Conservation (phyloP, 35 echinoderm and acorn worm species). For the Heliocidaris tuberculata region DNA sequence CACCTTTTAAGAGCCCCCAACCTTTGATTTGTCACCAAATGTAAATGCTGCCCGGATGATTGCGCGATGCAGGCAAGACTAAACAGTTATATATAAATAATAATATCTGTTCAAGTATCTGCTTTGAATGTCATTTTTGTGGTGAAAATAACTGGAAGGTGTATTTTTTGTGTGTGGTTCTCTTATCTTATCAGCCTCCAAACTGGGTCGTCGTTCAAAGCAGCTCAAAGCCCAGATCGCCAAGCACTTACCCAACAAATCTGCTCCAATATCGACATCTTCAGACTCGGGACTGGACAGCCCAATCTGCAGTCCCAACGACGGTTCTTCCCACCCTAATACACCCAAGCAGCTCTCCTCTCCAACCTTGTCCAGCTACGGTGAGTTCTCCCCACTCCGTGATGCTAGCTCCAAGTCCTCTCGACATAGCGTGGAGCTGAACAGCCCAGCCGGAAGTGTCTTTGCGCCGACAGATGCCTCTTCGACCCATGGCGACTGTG, state of each 20-base stretch:
- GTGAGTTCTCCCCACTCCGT: not conserved
- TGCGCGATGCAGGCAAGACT: too few species aligned
- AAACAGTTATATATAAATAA: too few species aligned
- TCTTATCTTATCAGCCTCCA: conserved; percentile 30
- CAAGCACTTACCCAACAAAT: not conserved
- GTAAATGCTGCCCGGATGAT: too few species aligned
- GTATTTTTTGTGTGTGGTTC: not conserved
- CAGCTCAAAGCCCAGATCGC: conserved; percentile 49
- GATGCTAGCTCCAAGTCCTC: not conserved
- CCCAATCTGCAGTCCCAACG: conserved; percentile 42
- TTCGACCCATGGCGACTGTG: not conserved
- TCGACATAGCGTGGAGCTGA: not conserved
- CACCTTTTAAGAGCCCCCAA: too few species aligned
- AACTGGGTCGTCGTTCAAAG: conserved; percentile 58
- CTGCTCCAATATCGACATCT: not conserved
- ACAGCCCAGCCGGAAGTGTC: not conserved
- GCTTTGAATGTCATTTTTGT: too few species aligned
- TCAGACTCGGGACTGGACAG: conserved; percentile 35
- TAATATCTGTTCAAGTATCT: too few species aligned
- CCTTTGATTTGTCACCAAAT: too few species aligned
- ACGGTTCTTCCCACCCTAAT: not conserved
- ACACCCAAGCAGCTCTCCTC: conserved; percentile 22
- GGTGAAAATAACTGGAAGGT: too few species aligned
- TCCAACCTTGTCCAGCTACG: not conserved
- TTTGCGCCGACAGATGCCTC: not conserved